phyloP scores from a whole-genome alignment of 1,140 invertebrate species.

The Trichoplusia ni region DNA sequence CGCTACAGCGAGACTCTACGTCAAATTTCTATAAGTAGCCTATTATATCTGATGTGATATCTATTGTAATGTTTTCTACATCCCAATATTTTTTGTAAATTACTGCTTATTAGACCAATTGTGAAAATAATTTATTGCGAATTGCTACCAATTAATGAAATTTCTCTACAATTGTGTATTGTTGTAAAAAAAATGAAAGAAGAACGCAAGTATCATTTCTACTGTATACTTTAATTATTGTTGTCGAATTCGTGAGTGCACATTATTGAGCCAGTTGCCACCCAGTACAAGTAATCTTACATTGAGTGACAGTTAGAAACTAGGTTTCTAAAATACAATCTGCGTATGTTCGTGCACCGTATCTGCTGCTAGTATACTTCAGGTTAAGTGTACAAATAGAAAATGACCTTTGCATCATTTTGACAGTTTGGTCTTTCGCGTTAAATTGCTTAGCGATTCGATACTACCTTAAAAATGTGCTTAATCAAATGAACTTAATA shows the following conservation, averaged over 20 bases:
- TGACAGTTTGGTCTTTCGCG: constrained; percentile 27
- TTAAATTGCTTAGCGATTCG: constrained; percentile 6
- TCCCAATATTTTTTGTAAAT: too few relatives aligned
- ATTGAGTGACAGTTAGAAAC: background rate
- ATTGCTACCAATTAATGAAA: too few relatives aligned
- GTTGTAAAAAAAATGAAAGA: too few relatives aligned
- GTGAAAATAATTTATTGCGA: too few relatives aligned
- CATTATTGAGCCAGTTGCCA: too few relatives aligned
- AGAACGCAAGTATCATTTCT: too few relatives aligned
- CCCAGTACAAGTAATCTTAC: too few relatives aligned
- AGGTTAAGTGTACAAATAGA: constrained; percentile 38
- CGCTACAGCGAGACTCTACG: constrained; percentile 51
- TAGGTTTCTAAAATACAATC: constrained; percentile 4
- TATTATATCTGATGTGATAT: constrained; percentile 33
- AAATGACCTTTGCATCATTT: constrained; percentile 38
- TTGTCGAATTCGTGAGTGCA: too few relatives aligned
- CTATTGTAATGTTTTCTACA: constrained; percentile 36
- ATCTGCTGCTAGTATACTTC: constrained; percentile 19
- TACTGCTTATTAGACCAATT: too few relatives aligned
- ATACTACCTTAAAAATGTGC: background rate
- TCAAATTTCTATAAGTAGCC: constrained; percentile 41
- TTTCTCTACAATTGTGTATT: too few relatives aligned
- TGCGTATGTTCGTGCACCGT: constrained; percentile 10
- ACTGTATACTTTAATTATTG: too few relatives aligned
- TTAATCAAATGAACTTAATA: background rate